A percentile compares a stretch with the other conserved stretches of the same genome.
phyloP scores from a whole-genome alignment of 2,113 vertebrate genomes.

The Rhinoderma darwinii region DNA sequence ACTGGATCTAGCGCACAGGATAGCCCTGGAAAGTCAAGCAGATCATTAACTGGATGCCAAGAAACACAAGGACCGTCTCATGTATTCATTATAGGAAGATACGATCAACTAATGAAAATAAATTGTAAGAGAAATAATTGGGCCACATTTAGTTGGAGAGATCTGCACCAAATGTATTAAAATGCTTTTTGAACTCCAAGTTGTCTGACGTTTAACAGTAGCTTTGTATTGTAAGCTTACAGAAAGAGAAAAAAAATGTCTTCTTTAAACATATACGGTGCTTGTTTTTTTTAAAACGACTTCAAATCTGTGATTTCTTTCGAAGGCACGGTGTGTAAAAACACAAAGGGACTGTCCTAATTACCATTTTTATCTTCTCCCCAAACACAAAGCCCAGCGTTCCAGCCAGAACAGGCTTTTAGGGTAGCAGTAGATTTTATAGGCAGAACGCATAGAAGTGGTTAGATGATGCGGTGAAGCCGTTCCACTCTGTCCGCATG shows the following conservation, averaged over 20 bases:
- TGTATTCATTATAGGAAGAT: no score
- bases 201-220: no score
- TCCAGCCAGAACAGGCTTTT: not conserved
- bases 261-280: no score
- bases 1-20: constrained; percentile 90
- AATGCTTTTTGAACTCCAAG: no score
- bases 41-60: not conserved
- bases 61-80: not conserved
- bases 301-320: not conserved
- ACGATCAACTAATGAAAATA: no score
- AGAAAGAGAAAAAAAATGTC: no score
- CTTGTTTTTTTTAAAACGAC: no score
- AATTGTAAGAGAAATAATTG: no score
- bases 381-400: not conserved
- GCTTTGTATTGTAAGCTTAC: no score
- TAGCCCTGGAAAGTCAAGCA: constrained; percentile 75
- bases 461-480: not conserved
- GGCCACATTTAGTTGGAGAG: no score
- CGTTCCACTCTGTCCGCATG: not conserved
- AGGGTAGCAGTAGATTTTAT: not conserved
- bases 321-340: not conserved
- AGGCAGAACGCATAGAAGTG: not conserved
- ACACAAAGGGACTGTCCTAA: not conserved
- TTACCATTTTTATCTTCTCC: constrained; percentile 10
- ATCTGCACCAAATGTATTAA: no score